Percentiles rank a stretch among this genome's conserved stretches.
phyloP scores from a whole-genome alignment of 1,140 invertebrate genomes.

The Diabrotica undecimpunctata region DNA sequence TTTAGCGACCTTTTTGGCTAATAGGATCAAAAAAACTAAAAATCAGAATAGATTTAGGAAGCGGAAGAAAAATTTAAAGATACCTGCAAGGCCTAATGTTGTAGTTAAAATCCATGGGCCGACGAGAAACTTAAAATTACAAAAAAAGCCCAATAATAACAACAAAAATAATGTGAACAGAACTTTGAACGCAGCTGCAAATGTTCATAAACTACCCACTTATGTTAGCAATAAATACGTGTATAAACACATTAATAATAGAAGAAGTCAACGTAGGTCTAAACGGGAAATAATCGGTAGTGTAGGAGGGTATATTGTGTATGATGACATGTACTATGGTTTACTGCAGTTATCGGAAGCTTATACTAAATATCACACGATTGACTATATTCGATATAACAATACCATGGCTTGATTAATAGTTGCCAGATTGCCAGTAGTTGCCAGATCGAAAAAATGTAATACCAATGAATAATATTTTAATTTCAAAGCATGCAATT shows the following conservation, averaged over 20 bases:
- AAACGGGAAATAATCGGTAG: conserved; percentile 7
- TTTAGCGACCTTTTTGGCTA: conserved; percentile 15
- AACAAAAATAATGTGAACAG: too few species aligned
- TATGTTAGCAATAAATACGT: not conserved
- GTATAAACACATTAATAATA: conserved; percentile 23
- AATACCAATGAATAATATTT: too few species aligned
- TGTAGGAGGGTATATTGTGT: not conserved
- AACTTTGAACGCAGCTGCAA: not conserved
- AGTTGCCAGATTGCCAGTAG: too few species aligned
- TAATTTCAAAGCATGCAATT: too few species aligned
- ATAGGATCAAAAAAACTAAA: conserved; percentile 5
- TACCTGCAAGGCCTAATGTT: conserved; percentile 15
- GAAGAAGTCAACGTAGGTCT: conserved; percentile 29
- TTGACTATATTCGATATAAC: conserved; percentile 35
- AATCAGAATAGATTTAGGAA: conserved; percentile 24
- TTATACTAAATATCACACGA: conserved; percentile 46
- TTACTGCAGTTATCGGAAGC: conserved; percentile 54
- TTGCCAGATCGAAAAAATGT: too few species aligned
- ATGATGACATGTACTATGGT: conserved; percentile 47
- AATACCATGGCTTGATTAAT: conserved; percentile 12
- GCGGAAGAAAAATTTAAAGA: conserved; percentile 25
- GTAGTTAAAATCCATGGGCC: conserved; percentile 18
- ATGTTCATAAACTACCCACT: not conserved
- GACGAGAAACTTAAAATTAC: not conserved
- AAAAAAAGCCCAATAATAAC: not conserved